These are phyloP conservation scores for Psittacula derbiana DNA, from an alignment of 2,797 vertebrate genomes.

Conservation along the genomic window DNA sequence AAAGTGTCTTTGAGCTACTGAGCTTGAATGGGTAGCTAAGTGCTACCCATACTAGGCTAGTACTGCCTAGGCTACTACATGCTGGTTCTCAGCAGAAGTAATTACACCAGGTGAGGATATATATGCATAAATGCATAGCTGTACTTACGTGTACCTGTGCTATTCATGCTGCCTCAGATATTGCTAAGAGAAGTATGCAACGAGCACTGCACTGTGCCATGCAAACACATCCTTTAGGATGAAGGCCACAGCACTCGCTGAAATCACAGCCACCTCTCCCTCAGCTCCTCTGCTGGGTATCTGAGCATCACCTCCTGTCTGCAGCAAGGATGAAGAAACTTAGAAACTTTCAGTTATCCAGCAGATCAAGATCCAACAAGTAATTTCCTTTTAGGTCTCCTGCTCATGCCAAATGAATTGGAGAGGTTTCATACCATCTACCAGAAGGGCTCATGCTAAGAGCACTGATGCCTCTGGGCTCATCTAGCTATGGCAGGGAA, in stretches of 20 bases:
- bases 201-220: neutral
- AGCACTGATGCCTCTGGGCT: neutral
- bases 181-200: accelerated
- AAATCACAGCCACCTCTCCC: neutral
- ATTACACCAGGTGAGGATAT: neutral
- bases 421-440: neutral
- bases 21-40: neutral
- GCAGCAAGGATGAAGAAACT: neutral
- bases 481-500: neutral
- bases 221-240: neutral
- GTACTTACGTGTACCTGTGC: neutral
- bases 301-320: neutral
- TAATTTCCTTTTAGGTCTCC: neutral
- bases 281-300: accelerated
- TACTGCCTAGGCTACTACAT: neutral
- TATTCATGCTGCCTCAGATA: neutral
- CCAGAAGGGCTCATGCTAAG: neutral
- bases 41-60: neutral
- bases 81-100: neutral
- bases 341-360: neutral
- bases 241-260: neutral
- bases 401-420: neutral
- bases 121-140: neutral
- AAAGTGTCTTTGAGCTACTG: neutral
- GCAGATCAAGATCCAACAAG: neutral